phyloP scores from a whole-genome alignment of 2,113 vertebrate species.

The Cricetomys ansorgei region DNA sequence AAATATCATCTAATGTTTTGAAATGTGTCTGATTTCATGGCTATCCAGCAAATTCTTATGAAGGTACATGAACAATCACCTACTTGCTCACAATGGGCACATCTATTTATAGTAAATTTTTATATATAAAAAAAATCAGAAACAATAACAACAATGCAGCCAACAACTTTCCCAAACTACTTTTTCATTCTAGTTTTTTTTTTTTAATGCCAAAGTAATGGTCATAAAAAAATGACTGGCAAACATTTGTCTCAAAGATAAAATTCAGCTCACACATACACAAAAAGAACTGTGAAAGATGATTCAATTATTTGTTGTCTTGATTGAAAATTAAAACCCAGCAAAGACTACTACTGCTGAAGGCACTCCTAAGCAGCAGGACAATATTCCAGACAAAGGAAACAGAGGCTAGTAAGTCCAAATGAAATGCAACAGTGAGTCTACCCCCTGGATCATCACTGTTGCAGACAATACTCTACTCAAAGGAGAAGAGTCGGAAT shows the following conservation, averaged over 20 bases:
- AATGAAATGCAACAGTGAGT: background rate
- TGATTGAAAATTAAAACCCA: conserved; percentile 41
- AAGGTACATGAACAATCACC: background rate
- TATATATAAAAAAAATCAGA: conserved; percentile 9
- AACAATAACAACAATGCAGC: background rate
- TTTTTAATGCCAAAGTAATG: background rate
- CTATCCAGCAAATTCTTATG: background rate
- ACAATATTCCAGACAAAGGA: background rate
- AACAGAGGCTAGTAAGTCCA: background rate
- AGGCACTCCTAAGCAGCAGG: background rate
- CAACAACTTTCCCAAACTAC: background rate
- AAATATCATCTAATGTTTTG: background rate
- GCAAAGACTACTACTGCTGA: background rate
- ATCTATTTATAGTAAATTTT: conserved; percentile 2
- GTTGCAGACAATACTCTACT: background rate
- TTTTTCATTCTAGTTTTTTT: background rate
- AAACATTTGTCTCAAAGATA: conserved; percentile 39
- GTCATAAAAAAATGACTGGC: conserved; percentile 43
- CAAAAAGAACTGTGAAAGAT: conserved; percentile 17
- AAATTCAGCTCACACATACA: background rate
- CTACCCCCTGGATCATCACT: background rate
- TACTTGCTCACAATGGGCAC: background rate
- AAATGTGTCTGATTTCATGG: background rate
- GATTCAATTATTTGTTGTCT: background rate
- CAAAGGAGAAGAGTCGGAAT: background rate